These are phyloP conservation scores for Lochmaea crataegi DNA, from an alignment of 2,888 invertebrate species.

Conservation along the genomic window DNA sequence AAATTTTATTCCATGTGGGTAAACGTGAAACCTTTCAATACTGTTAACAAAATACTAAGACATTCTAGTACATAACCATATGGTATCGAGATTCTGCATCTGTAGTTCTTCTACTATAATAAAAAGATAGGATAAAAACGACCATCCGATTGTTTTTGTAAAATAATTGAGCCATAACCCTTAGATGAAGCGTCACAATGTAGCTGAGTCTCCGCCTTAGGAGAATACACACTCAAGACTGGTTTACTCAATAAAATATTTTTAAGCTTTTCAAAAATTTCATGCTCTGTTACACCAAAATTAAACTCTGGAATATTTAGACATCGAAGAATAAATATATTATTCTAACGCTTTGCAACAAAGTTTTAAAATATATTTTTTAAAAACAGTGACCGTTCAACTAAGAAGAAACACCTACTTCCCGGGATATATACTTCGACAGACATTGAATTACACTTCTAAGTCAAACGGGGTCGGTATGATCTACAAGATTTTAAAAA, in stretches of 20 bases:
- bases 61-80: slow-evolving; percentile 57
- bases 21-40: slow-evolving; percentile 45
- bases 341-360: too few relatives aligned
- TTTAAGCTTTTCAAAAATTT: slow-evolving; percentile 49
- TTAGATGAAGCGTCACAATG: slow-evolving; percentile 56
- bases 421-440: too few relatives aligned
- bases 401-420: too few relatives aligned
- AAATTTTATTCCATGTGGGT: slow-evolving; percentile 43
- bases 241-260: slow-evolving; percentile 44
- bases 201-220: slow-evolving; percentile 52
- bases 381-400: too few relatives aligned
- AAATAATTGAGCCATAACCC: slow-evolving; percentile 55
- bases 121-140: slow-evolving; percentile 55
- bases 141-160: slow-evolving; percentile 54
- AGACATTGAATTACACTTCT: too few relatives aligned
- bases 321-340: too few relatives aligned
- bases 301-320: slow-evolving; percentile 9
- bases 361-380: too few relatives aligned
- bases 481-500: too few relatives aligned
- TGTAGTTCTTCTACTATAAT: slow-evolving; percentile 55
- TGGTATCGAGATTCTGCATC: slow-evolving; percentile 53
- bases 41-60: slow-evolving; percentile 49
- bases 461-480: too few relatives aligned
- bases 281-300: neutral
- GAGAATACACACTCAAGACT: slow-evolving; percentile 54